Base-by-base conservation (phyloP, 2,888 invertebrate genomes). In the Mythimna impura region DNA sequence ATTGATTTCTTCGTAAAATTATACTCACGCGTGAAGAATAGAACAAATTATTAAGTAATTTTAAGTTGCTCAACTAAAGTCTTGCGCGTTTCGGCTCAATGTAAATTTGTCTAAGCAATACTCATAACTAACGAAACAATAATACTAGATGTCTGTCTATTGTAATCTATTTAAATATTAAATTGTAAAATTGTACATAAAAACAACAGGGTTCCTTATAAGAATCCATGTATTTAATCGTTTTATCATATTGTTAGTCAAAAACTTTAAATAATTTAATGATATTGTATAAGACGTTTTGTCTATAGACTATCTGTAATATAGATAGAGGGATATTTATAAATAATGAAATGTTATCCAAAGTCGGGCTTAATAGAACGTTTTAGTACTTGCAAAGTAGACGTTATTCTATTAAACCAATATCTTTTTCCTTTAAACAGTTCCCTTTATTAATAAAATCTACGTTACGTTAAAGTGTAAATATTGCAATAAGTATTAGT, bases 171-270 rank as follows among this genome's bases (percentile, higher is more conserved):
- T 63, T 76, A 81, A 55, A 63, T 72, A 66, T 69, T 68, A 66
- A 82, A 64, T 67, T 86, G 83, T 82, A 83, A 72, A 85, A 80
- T 76, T 87, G 84, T 86, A 81, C 71, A 86, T 86, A 86, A 66
- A 80, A 84, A 76, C 86, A 80, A 91, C 91, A 92, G 91, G 92
- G 91, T 91, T 92, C 88, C 83, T 88, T 70, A 73, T 81, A 86
- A 87, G 89, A 91, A 91, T 91, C 91, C 89, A 70, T 83, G 66
- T 77, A 84, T 84, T 81, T 81, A 83, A 80, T 81, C 80, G 66
- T 80, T 80, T 75, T 78, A 78, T 75, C 81, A 75, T 66, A 83
- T 65, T 79, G 75, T 81, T 81, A 81, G 70, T 74, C 85, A 78
- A 70, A 71, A 63, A 74, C 47, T 74, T 77, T 69, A 76, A 78